Evolutionary conservation across 2,113 vertebrate genomes (phyloP).

Genomic region (Thunnus thynnus): DNA sequence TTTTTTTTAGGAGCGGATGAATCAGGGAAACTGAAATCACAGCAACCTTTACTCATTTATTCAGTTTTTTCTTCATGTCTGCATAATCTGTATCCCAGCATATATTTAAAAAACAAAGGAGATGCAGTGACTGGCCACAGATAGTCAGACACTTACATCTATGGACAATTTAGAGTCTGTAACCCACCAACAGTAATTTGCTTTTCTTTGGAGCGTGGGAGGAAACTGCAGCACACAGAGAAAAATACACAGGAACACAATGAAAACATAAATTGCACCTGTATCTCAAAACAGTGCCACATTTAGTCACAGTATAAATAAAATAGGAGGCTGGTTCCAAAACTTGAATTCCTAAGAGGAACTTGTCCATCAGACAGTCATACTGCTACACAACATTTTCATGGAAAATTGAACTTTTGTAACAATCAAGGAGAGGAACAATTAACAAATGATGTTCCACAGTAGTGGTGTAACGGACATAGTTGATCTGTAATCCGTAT

Average conservation of each 20-base stretch:
- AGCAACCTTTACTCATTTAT: background rate
- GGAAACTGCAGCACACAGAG: background rate
- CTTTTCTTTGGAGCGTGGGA: conserved; percentile 21
- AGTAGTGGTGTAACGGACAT: too few relatives aligned
- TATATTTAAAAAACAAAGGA: background rate
- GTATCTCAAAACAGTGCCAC: background rate
- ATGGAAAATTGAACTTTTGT: conserved; percentile 27
- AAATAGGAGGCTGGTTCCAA: background rate
- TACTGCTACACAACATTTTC: conserved; percentile 2
- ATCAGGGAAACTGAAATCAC: background rate
- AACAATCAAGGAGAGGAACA: conserved; percentile 18
- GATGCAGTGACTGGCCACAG: background rate
- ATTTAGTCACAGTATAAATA: conserved; percentile 28
- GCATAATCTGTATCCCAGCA: background rate
- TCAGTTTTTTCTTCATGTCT: background rate
- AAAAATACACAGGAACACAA: background rate
- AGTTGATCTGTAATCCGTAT: too few relatives aligned
- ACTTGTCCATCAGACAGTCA: background rate
- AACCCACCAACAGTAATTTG: conserved; percentile 21
- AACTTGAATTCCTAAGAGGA: background rate
- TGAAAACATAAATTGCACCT: background rate
- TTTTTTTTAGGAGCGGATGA: background rate
- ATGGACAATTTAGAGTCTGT: background rate
- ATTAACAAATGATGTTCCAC: conserved; percentile 40
- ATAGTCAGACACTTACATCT: background rate